Conservation (phyloP, 2,797 vertebrate genomes). For the Rhynchotus rufescens region DNA sequence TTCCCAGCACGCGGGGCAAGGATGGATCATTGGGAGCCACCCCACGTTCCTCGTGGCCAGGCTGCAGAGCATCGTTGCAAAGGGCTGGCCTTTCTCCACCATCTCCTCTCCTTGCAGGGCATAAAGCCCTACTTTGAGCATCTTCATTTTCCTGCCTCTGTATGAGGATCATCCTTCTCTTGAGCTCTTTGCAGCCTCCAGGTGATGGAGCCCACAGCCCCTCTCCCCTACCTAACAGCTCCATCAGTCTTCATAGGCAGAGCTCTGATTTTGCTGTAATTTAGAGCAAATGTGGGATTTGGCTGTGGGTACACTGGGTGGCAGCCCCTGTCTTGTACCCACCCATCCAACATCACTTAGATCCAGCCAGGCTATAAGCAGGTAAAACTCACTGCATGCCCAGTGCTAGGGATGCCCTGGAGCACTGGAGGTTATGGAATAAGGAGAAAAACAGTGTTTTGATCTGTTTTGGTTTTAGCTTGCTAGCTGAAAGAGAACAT, state of each 20-base stretch:
- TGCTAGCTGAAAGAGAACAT: background rate
- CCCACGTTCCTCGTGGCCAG: rapidly evolving
- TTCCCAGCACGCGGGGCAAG: background rate
- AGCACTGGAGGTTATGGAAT: rapidly evolving
- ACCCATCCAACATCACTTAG: background rate
- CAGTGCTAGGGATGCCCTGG: background rate
- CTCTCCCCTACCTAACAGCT: background rate
- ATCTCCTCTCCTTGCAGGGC: background rate
- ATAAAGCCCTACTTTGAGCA: background rate
- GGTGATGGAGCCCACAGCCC: rapidly evolving
- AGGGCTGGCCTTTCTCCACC: rapidly evolving
- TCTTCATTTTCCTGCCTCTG: rapidly evolving
- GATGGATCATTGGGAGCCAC: too few relatives aligned
- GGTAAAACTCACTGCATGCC: background rate
- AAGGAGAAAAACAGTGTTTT: background rate
- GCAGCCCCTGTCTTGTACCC: too few relatives aligned
- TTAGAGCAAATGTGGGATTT: background rate
- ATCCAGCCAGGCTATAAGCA: background rate
- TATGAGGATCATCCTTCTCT: background rate
- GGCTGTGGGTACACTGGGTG: background rate
- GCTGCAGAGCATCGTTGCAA: too few relatives aligned
- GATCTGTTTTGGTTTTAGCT: background rate
- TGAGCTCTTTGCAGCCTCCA: rapidly evolving
- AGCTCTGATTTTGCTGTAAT: background rate
- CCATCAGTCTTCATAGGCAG: rapidly evolving